Evolutionary conservation across 2,113 vertebrate genomes (phyloP), one percentile per base, ranked within the genome.

Genomic region (Indri indri): DNA sequence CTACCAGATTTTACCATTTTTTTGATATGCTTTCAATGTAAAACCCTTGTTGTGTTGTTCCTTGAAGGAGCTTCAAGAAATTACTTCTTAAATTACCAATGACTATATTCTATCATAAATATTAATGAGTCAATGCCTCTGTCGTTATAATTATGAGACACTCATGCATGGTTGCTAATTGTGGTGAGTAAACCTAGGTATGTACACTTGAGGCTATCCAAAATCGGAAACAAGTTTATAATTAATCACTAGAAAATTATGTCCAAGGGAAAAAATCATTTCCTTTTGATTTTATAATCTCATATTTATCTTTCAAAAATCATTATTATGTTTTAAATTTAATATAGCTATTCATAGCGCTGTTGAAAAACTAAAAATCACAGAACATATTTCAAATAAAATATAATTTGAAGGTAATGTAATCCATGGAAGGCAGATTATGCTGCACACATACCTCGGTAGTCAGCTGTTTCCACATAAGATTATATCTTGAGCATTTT

Each of bases 111-210:
- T 30, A 80, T 84, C 74, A 92, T 95, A 91, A 79, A 95, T 97
- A 87, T 79, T 96, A 95, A 96, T 94, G 25, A 96, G 74, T 74
- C 65, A 96, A 74, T 20, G 30, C 12, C 91, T 91, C 91, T 93
- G 13, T 73, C 76, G 79, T 91, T 77, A 61, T 59, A 96, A 90
- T 97, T 88, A 92, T 40, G 34, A 87, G 63, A 50, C 3, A 66
- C 54, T 84, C 34, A 52, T 14, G 18, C 66, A 54, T 86, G 16
- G 37, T 93, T 83, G 65, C 77, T 93, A 96, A 73, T 30, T 93
- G 54, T 40, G 5, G 22, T 59, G 42, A 90, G 47, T 91, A 80
- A 83, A 37, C 3, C 14, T 76, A 89, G 18, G 4, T 90, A 23
- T 45, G 18, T 32, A 47, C 32, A 68, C 80, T 92, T 79, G 37